Evolutionary conservation across 1,140 invertebrate genomes (phyloP), one percentile per base, ranked within the genome.

Genomic region (Diabrotica virgifera): DNA sequence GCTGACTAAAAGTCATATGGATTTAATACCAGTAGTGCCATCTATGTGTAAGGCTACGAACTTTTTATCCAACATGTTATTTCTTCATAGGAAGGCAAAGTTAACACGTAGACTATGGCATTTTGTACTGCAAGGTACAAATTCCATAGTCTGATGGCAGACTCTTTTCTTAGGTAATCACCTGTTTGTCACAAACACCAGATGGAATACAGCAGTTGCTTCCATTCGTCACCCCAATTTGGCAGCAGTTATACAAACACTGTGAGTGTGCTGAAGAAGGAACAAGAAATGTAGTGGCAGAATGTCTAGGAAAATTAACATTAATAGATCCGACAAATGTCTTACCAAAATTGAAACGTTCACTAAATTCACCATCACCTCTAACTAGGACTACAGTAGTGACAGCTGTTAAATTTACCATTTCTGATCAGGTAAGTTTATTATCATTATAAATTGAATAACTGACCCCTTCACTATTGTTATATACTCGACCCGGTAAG

Each of bases 321-420:
- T 82, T 98, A n/a, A 90, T 98, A 52, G 94, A 99, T 80, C 96
- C 96, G 0, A 83, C 85, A 51, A 87, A 87, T 61, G 81, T 96
- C 46, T 76, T 96, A 67, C 93, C 93, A 4, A 85, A 88, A 74
- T 79, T 94, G 12, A 90, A 93, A 75, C 85, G 87, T 70, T 92
- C 92, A 36, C 78, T 96, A 14, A 84, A 86, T 35, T 92, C 90
- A 0, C 82, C 87, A 0, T 95, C 94, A 12, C 87, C 93, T 0
- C 85, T 96, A 6, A 95, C 96, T 81, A 86, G 96, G 74, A 96
- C 94, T 2, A 99, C 97, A 0, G 94, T 97, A n/a, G 94, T 99
- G 0, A 98, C 96, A 11, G 96, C 97, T 51, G 91, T 99, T 59
- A 99, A 99, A 79, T 99, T 98, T 75, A 97, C 96, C 7, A 98